These are phyloP conservation scores for Tetranychus piercei DNA, from an alignment of 2,888 invertebrate species.

Conservation along the genomic window DNA sequence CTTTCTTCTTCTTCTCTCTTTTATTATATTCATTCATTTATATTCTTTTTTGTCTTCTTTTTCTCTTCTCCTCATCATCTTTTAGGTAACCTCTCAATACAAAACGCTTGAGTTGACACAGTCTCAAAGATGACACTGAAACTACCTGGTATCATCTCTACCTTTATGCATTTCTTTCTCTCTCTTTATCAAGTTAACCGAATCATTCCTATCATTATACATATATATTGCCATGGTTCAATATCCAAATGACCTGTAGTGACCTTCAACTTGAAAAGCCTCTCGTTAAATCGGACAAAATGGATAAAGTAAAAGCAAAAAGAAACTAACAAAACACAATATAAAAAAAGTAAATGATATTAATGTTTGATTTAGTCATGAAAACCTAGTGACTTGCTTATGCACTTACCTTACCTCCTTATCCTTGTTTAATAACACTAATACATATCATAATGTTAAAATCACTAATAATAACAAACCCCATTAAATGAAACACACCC, in stretches of 20 bases:
- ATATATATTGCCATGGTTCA: neutral
- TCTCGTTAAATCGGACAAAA: no score
- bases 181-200: slow-evolving; percentile 3
- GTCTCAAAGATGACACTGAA: slow-evolving; percentile 1
- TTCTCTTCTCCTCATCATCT: neutral
- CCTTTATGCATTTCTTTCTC: neutral
- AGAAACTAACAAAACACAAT: no score
- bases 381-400: neutral
- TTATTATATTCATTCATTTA: neutral
- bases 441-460: neutral
- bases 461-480: neutral
- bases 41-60: neutral
- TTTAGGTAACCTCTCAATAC: slow-evolving; percentile 2
- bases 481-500: neutral
- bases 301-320: no score
- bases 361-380: neutral
- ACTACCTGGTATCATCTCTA: neutral
- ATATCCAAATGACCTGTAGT: neutral
- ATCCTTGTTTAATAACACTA: neutral
- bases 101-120: neutral
- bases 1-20: neutral
- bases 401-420: neutral
- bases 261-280: neutral
- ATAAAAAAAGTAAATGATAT: neutral
- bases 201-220: neutral